phyloP scores from a whole-genome alignment of 2,113 vertebrate species.

The Bubalus kerabau region DNA sequence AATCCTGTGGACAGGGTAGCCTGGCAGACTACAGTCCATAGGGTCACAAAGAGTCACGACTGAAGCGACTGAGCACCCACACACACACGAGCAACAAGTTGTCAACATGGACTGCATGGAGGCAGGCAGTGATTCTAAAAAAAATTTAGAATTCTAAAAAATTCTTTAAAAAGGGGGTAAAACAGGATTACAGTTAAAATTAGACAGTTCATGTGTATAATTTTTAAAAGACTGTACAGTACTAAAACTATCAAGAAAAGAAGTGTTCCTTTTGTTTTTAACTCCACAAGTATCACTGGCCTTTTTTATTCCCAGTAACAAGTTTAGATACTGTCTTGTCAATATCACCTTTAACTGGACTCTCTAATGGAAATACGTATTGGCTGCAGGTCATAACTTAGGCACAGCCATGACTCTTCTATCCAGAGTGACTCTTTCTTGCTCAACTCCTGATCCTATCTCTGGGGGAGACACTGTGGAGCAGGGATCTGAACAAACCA shows the following conservation, averaged over 20 bases:
- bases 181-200: background rate
- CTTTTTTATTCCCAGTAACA: background rate
- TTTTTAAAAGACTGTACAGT: background rate
- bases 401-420: too few relatives aligned
- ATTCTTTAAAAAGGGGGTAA: background rate
- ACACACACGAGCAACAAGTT: background rate
- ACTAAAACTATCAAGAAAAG: background rate
- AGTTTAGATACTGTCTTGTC: too few relatives aligned
- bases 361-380: background rate
- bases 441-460: background rate
- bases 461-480: background rate
- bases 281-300: too few relatives aligned
- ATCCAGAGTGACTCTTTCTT: too few relatives aligned
- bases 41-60: background rate
- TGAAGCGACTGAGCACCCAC: background rate
- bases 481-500: background rate
- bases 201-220: background rate
- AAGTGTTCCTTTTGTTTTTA: background rate
- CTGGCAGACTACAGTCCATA: background rate
- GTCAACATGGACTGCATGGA: accelerated
- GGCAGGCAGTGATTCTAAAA: background rate
- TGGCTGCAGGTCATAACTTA: background rate
- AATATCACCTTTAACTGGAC: background rate
- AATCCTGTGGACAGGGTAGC: background rate
- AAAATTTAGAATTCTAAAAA: background rate